Percentiles rank a stretch among this genome's conserved stretches.
phyloP scores from a whole-genome alignment of 2,797 vertebrate genomes.

The Threskiornis aethiopicus region DNA sequence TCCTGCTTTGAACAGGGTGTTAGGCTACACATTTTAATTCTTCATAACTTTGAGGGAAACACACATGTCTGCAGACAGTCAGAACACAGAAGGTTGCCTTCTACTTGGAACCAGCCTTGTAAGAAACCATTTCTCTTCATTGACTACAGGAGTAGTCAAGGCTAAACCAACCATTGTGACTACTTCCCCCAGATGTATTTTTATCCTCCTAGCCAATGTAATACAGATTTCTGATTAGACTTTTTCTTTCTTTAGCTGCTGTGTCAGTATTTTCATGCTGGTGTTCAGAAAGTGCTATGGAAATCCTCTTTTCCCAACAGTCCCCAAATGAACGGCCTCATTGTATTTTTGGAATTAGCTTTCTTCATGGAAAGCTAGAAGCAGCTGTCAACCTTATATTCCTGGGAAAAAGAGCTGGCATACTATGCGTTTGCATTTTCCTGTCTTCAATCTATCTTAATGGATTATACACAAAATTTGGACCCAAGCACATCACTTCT shows the following conservation, averaged over 20 bases:
- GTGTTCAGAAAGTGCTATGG: background rate
- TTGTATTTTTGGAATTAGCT: background rate
- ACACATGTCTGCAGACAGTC: background rate
- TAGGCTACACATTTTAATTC: background rate
- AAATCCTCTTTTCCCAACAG: background rate
- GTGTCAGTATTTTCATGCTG: background rate
- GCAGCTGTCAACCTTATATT: background rate
- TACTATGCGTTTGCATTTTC: background rate
- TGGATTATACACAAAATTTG: background rate
- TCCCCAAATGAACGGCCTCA: background rate
- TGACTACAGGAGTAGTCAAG: background rate
- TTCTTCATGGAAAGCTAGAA: background rate
- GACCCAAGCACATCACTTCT: background rate
- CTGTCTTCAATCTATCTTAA: background rate
- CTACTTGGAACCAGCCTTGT: background rate
- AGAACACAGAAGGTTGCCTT: background rate
- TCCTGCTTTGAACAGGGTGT: background rate
- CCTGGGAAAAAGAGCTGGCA: background rate
- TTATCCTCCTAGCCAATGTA: background rate
- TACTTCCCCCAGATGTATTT: background rate
- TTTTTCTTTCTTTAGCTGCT: background rate
- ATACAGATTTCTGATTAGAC: background rate
- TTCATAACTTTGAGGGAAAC: background rate
- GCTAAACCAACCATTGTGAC: background rate
- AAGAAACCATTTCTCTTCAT: background rate